Percentiles rank a stretch among this genome's conserved stretches.
Conservation (phyloP, 2,888 invertebrate species). For the Aelia acuminata region DNA sequence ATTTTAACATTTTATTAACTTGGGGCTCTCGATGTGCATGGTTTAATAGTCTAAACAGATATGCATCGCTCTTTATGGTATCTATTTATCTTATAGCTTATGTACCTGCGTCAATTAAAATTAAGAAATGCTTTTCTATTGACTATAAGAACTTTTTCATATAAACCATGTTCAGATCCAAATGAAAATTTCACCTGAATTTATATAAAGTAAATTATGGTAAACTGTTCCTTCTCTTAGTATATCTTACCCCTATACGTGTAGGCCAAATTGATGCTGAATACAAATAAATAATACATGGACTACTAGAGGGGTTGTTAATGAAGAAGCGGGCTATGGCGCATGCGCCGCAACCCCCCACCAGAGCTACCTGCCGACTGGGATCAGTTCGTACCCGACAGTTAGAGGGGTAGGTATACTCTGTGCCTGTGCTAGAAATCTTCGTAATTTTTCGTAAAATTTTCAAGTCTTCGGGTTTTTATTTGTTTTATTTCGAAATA, state of each 20-base stretch:
- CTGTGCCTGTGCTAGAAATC: constrained; percentile 33
- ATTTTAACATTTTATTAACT: too few species aligned
- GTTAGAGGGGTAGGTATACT: not conserved
- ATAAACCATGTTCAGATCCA: too few species aligned
- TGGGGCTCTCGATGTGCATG: too few species aligned
- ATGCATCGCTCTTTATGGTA: too few species aligned
- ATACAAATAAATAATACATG: constrained; percentile 51
- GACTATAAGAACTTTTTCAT: too few species aligned
- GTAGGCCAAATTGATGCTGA: constrained; percentile 30
- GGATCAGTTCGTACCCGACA: constrained; percentile 41
- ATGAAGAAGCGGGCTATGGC: constrained; percentile 8
- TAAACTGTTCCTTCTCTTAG: not conserved
- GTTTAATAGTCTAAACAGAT: too few species aligned
- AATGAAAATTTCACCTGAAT: too few species aligned
- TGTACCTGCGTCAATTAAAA: too few species aligned
- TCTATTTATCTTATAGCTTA: too few species aligned
- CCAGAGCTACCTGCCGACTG: constrained; percentile 26
- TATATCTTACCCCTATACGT: not conserved
- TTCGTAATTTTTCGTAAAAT: constrained; percentile 44
- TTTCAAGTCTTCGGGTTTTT: constrained; percentile 36
- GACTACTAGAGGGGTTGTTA: constrained; percentile 50
- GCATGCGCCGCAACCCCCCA: constrained; percentile 30
- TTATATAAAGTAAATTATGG: not conserved
- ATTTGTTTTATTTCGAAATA: constrained; percentile 36
- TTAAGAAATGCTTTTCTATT: too few species aligned